phyloP scores from a whole-genome alignment of 2,797 vertebrate genomes.

The Poeciliopsis paucimaculata region DNA sequence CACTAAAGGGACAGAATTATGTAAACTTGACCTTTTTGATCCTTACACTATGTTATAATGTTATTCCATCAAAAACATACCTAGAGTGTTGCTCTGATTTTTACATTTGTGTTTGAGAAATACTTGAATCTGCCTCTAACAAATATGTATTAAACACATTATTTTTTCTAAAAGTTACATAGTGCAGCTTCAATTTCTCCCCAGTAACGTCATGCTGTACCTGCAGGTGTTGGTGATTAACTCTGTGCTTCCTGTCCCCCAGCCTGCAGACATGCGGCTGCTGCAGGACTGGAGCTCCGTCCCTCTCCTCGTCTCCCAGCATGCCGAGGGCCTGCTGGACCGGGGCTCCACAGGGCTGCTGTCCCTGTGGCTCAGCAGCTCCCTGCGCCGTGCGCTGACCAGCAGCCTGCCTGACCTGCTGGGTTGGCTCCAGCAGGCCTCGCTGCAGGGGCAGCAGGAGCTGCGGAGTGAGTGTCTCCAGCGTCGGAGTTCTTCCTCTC shows the following conservation, averaged over 20 bases:
- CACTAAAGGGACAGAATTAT: too few relatives aligned
- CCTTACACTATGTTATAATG: too few relatives aligned
- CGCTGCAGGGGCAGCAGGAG: conserved; percentile 82
- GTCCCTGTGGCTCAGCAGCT: conserved; percentile 74
- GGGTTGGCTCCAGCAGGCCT: conserved; percentile 70
- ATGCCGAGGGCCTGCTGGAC: conserved; percentile 61
- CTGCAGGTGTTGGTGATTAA: background rate
- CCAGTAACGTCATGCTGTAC: background rate
- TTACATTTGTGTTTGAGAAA: too few relatives aligned
- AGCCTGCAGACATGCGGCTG: conserved; percentile 76
- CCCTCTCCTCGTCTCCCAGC: conserved; percentile 64
- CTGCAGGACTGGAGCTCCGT: conserved; percentile 72
- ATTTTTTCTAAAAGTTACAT: background rate
- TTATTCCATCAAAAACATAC: too few relatives aligned
- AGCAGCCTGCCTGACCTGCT: conserved; percentile 73
- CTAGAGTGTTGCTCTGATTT: too few relatives aligned
- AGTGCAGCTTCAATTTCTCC: background rate
- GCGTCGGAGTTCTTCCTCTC: background rate
- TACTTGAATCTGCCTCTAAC: too few relatives aligned
- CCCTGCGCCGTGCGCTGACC: conserved; percentile 62
- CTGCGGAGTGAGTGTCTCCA: conserved; percentile 83
- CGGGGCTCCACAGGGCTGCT: conserved; percentile 20
- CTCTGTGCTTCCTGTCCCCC: background rate
- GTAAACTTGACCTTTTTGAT: too few relatives aligned
- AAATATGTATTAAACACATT: too few relatives aligned